Conservation (phyloP, 2,113 vertebrate genomes). For the Phylloscopus trochiloides region DNA sequence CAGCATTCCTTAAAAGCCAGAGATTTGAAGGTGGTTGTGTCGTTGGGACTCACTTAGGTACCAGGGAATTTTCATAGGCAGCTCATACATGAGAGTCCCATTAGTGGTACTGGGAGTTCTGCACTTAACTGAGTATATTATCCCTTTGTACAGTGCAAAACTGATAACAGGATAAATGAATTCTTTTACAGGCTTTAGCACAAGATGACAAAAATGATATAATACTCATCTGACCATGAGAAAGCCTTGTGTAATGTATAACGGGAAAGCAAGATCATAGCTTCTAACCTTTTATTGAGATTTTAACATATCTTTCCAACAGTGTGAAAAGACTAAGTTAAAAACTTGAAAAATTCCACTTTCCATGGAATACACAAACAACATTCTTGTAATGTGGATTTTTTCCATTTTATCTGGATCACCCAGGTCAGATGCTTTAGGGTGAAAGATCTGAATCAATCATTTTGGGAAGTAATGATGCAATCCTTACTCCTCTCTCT, state of each 20-base stretch:
- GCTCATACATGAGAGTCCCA: neutral
- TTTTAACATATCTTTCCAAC: neutral
- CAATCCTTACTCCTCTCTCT: neutral
- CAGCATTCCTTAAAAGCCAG: neutral
- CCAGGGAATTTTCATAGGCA: neutral
- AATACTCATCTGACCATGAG: neutral
- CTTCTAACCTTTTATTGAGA: neutral
- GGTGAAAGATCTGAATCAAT: neutral
- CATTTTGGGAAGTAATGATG: neutral
- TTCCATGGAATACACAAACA: neutral
- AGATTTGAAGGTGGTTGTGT: neutral
- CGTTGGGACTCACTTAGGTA: neutral
- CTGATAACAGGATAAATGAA: accelerated
- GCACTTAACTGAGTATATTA: neutral
- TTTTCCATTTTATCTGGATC: neutral
- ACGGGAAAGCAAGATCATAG: neutral
- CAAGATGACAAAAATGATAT: neutral
- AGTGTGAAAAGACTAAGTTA: neutral
- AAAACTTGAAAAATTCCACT: neutral
- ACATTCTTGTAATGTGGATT: neutral
- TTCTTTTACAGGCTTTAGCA: neutral
- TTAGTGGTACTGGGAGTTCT: neutral
- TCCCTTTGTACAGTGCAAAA: neutral
- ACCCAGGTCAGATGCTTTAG: neutral
- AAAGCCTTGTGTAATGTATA: neutral